Percentiles rank a stretch among this genome's conserved stretches.
Conservation (phyloP, 2,797 vertebrate genomes). For the Mycteria americana region DNA sequence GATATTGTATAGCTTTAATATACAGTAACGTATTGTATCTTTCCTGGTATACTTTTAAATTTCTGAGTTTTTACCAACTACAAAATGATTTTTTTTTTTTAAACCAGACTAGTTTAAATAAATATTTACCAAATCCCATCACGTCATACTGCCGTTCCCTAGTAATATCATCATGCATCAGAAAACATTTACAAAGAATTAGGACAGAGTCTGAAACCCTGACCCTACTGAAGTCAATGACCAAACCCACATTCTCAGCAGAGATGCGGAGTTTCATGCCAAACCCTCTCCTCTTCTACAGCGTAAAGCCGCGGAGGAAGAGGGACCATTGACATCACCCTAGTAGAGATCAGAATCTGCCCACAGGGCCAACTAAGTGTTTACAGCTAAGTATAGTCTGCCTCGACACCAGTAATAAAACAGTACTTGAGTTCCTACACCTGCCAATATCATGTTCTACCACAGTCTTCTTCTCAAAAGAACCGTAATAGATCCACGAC, state of each 20-base stretch:
- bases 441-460: neutral
- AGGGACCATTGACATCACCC: neutral
- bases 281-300: neutral
- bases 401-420: neutral
- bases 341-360: neutral
- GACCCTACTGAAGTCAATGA: neutral
- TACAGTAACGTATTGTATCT: neutral
- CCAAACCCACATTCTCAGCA: neutral
- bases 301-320: neutral
- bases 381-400: neutral
- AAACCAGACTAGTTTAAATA: neutral
- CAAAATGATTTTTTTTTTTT: neutral
- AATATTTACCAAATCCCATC: conserved; percentile 5
- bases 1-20: neutral
- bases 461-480: neutral
- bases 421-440: neutral
- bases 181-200: conserved; percentile 27
- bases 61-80: neutral
- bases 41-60: neutral
- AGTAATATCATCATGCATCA: neutral
- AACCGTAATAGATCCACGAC: fast-evolving
- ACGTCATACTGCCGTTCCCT: neutral
- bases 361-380: neutral
- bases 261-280: neutral
- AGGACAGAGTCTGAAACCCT: neutral